A percentile compares a stretch with the other conserved stretches of the same genome.
Evolutionary conservation across 2,113 vertebrate species (phyloP).

Genomic region (Vulpes vulpes): DNA sequence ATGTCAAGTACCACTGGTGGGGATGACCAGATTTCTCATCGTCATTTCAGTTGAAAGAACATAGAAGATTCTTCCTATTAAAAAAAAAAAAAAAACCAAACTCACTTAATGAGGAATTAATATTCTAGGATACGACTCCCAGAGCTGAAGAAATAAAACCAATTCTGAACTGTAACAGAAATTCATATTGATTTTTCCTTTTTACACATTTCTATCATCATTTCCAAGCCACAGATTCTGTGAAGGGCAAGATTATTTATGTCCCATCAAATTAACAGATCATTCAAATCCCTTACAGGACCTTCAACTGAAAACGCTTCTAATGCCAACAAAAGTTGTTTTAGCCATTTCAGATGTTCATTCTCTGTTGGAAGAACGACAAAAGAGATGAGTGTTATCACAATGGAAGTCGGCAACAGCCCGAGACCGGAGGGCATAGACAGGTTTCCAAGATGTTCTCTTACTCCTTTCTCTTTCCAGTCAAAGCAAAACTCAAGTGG

Average conservation of each 20-base stretch:
- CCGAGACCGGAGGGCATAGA: background rate
- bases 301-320: slow-evolving; percentile 79
- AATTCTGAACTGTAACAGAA: slow-evolving; percentile 74
- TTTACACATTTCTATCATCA: slow-evolving; percentile 73
- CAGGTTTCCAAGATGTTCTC: background rate
- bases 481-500: background rate
- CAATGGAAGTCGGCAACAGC: background rate
- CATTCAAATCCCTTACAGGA: slow-evolving; percentile 82
- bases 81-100: slow-evolving; percentile 70
- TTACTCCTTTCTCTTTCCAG: background rate
- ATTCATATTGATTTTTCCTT: slow-evolving; percentile 83
- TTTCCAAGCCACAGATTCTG: slow-evolving; percentile 82
- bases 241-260: slow-evolving; percentile 87
- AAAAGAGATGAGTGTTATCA: slow-evolving; percentile 6
- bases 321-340: slow-evolving; percentile 52
- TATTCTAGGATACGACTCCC: slow-evolving; percentile 76
- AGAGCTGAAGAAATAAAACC: slow-evolving; percentile 80
- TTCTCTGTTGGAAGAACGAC: slow-evolving; percentile 56
- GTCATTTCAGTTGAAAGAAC: slow-evolving; percentile 64
- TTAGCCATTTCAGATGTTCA: slow-evolving; percentile 58
- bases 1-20: background rate
- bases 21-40: background rate
- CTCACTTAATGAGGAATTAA: slow-evolving; percentile 79
- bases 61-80: slow-evolving; percentile 36
- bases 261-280: slow-evolving; percentile 85